A percentile compares a stretch with the other conserved stretches of the same genome.
Conservation (phyloP, 2,797 vertebrate species). For the Sebastes taczanowskii region DNA sequence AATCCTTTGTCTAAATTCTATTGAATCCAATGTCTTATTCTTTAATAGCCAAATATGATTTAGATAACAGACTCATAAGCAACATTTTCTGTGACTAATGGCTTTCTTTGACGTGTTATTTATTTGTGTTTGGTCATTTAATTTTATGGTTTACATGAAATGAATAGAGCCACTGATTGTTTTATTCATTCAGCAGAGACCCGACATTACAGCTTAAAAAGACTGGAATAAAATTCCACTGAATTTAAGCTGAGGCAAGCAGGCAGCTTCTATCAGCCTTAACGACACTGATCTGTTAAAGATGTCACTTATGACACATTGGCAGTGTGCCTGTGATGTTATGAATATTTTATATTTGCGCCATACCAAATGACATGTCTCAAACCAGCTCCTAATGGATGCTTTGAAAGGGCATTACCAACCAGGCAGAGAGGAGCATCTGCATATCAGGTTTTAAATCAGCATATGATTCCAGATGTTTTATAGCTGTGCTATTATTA, state of each 20-base stretch:
- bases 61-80: not conserved
- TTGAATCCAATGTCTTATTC: not conserved
- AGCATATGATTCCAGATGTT: not conserved
- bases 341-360: conserved; percentile 29
- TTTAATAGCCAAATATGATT: not conserved
- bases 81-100: not conserved
- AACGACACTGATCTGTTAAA: conserved; percentile 1
- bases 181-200: not conserved
- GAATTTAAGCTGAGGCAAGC: not conserved
- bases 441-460: conserved; percentile 3
- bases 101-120: not conserved
- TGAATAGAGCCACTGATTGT: not conserved
- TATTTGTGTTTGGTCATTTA: not conserved
- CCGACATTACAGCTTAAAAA: not conserved
- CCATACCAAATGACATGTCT: conserved; percentile 9
- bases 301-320: conserved; percentile 1
- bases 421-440: not conserved
- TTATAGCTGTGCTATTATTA: not conserved
- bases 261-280: not conserved
- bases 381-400: not conserved
- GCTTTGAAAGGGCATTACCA: not conserved
- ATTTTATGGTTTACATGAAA: not conserved
- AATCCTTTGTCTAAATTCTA: not conserved
- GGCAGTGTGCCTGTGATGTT: not conserved
- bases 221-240: not conserved